These are phyloP conservation scores for Limnephilus rhombicus DNA, from an alignment of 2,888 invertebrate genomes.

Conservation along the genomic window DNA sequence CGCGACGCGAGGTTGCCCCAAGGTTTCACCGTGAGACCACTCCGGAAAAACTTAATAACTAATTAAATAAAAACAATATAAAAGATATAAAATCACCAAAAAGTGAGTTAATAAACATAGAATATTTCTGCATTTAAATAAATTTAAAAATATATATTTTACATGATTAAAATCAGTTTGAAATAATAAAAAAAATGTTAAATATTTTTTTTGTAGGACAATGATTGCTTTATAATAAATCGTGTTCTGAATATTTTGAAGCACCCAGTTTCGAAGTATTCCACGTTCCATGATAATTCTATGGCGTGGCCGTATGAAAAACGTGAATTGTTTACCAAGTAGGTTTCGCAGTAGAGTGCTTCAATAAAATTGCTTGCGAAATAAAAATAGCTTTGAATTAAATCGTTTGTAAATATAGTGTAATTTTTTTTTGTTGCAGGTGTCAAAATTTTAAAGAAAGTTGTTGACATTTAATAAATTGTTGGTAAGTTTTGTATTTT, in stretches of 20 bases:
- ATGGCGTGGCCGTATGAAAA: background rate
- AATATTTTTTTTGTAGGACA: background rate
- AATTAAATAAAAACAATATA: background rate
- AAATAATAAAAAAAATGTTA: background rate
- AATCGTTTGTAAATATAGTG: background rate
- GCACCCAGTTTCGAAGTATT: constrained; percentile 1
- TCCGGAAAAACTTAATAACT: background rate
- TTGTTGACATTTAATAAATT: background rate
- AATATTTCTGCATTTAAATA: background rate
- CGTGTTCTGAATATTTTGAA: background rate
- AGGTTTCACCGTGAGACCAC: background rate
- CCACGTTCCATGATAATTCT: background rate
- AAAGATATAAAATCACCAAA: background rate
- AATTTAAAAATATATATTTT: background rate
- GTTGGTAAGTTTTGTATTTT: background rate
- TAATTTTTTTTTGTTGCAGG: background rate
- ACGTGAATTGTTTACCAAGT: background rate
- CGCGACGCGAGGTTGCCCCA: background rate
- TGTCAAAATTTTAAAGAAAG: background rate
- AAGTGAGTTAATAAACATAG: background rate
- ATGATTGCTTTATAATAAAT: background rate
- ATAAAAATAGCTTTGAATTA: background rate
- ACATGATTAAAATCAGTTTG: background rate
- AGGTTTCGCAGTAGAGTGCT: background rate
- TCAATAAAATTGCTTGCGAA: background rate